Percentiles rank a stretch among this genome's conserved stretches.
Evolutionary conservation across 2,113 vertebrate species (phyloP).

Genomic region (Fulica atra): DNA sequence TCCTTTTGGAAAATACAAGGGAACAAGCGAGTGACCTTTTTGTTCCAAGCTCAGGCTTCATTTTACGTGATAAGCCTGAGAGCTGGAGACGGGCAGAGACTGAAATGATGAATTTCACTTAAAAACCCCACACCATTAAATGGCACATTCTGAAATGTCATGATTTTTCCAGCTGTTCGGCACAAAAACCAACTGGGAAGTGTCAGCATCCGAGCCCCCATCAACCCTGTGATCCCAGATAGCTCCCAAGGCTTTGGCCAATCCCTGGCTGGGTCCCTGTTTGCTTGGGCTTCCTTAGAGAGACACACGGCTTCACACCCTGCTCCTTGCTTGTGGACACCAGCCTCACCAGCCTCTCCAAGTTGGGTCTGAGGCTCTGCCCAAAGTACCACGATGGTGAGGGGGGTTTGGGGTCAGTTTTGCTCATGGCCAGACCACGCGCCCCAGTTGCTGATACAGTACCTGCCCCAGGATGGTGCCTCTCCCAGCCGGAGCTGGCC

Average conservation of each 20-base stretch:
- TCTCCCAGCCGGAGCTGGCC: fast-evolving
- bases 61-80: background rate
- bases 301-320: background rate
- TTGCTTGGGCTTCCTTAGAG: background rate
- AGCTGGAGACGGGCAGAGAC: background rate
- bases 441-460: fast-evolving
- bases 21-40: background rate
- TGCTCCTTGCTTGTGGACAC: background rate
- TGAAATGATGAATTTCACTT: background rate
- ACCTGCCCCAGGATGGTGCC: fast-evolving
- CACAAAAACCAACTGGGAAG: background rate
- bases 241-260: background rate
- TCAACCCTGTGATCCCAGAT: background rate
- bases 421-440: background rate
- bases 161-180: background rate
- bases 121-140: background rate
- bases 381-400: background rate
- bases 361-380: background rate
- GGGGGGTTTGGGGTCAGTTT: background rate
- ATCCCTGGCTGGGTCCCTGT: fast-evolving
- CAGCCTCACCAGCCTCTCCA: background rate
- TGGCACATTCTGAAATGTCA: constrained; percentile 29
- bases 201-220: background rate
- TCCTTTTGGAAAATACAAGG: background rate
- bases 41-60: background rate